Evolutionary conservation across 2,797 vertebrate genomes (phyloP).

Genomic region (Streptopelia turtur): DNA sequence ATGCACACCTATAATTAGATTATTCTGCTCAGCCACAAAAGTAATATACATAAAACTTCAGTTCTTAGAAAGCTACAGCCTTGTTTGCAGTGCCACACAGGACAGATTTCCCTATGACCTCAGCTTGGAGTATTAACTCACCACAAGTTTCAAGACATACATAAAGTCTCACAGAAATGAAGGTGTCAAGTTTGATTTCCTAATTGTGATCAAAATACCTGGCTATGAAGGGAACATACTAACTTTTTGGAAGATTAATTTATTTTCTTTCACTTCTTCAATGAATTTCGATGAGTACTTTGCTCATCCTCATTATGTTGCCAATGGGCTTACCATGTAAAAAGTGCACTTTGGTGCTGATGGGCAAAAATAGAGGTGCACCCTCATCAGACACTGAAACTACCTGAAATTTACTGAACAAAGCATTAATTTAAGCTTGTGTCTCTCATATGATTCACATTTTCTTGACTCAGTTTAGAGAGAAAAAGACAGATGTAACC

Average conservation of each 20-base stretch:
- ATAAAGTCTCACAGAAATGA: neutral
- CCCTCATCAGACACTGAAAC: neutral
- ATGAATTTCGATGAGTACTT: neutral
- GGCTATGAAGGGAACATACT: neutral
- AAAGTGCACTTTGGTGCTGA: accelerated
- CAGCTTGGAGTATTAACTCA: neutral
- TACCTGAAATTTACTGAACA: neutral
- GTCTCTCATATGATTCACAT: neutral
- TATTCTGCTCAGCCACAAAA: neutral
- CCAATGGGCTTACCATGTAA: accelerated
- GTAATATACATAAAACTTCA: neutral
- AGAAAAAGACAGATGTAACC: neutral
- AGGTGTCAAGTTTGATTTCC: neutral
- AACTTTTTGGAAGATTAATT: neutral
- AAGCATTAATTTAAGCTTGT: neutral
- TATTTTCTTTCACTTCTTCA: neutral
- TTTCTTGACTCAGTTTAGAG: neutral
- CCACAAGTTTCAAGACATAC: neutral
- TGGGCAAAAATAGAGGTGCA: neutral
- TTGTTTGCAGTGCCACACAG: neutral
- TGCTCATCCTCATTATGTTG: neutral
- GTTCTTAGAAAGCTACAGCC: neutral
- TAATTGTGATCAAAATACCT: neutral
- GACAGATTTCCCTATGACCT: neutral
- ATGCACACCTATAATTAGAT: neutral